Percentiles rank a stretch among this genome's conserved stretches.
Evolutionary conservation across 2,888 invertebrate species (phyloP).

Genomic region (Pyrocoelia pectoralis): DNA sequence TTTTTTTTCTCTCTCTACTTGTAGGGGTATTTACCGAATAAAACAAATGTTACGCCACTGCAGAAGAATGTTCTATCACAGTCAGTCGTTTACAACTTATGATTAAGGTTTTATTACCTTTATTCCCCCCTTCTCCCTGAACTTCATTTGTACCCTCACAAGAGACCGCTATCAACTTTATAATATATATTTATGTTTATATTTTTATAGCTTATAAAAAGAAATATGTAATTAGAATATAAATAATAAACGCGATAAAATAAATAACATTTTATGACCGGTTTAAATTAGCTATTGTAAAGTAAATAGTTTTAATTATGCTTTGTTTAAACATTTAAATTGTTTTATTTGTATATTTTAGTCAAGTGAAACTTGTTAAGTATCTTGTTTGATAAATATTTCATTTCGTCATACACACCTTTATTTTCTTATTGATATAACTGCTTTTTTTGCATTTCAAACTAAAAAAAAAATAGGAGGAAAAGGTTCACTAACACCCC

Average conservation of each 20-base stretch:
- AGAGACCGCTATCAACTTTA: slow-evolving; percentile 49
- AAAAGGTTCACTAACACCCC: slow-evolving; percentile 3
- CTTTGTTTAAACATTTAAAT: slow-evolving; percentile 35
- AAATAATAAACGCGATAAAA: slow-evolving; percentile 51
- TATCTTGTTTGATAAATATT: slow-evolving; percentile 24
- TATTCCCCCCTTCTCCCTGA: slow-evolving; percentile 40
- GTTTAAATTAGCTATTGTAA: slow-evolving; percentile 43
- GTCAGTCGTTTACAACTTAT: slow-evolving; percentile 49
- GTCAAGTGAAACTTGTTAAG: slow-evolving; percentile 24
- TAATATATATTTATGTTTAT: slow-evolving; percentile 51
- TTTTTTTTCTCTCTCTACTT: not conserved
- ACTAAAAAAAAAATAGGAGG: not conserved
- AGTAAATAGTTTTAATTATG: slow-evolving; percentile 43
- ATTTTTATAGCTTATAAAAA: slow-evolving; percentile 52
- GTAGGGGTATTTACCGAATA: not conserved
- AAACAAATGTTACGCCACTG: slow-evolving; percentile 35
- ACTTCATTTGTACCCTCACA: slow-evolving; percentile 46
- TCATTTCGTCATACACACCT: slow-evolving; percentile 8
- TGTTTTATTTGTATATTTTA: slow-evolving; percentile 33
- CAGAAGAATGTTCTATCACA: slow-evolving; percentile 38
- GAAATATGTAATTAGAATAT: slow-evolving; percentile 53
- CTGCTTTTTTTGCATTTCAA: slow-evolving; percentile 5
- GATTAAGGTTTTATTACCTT: slow-evolving; percentile 53
- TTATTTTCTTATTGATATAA: slow-evolving; percentile 6
- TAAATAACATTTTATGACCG: slow-evolving; percentile 51